Percentiles rank a stretch among this genome's conserved stretches.
These are phyloP conservation scores for Echinarachnius parma DNA, from an alignment of 53 echinoderm and acorn worm genomes.

Conservation along the genomic window DNA sequence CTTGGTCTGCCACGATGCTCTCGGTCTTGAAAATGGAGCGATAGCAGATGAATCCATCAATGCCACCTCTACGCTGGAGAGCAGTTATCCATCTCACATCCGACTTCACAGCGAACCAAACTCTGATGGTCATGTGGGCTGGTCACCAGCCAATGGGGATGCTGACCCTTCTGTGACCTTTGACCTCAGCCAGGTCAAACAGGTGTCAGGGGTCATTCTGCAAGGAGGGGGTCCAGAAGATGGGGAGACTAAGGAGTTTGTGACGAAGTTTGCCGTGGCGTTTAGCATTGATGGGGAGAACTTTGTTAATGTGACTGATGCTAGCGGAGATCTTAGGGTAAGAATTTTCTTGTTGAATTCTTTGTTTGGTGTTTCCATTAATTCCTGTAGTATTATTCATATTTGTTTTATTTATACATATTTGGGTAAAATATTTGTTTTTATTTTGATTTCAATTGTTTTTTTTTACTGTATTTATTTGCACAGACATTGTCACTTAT, in stretches of 20 bases:
- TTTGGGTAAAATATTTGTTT: no score
- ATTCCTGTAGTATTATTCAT: no score
- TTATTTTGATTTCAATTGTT: no score
- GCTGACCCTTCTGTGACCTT: slow-evolving; percentile 55
- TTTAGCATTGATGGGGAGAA: slow-evolving; percentile 54
- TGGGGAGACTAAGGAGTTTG: no score
- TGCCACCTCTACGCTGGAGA: slow-evolving; percentile 39
- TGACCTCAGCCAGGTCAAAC: slow-evolving; percentile 53
- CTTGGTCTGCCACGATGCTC: slow-evolving; percentile 47
- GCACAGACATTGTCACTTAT: no score
- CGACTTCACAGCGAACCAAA: slow-evolving; percentile 57
- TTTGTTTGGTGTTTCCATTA: no score
- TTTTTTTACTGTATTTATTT: no score
- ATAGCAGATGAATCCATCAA: slow-evolving; percentile 37
- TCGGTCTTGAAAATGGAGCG: slow-evolving; percentile 43
- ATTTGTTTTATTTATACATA: no score
- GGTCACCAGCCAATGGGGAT: slow-evolving; percentile 59
- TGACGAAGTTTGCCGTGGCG: slow-evolving; percentile 55
- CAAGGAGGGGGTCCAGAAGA: slow-evolving; percentile 67
- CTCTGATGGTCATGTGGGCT: slow-evolving; percentile 41
- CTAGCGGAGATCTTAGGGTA: slow-evolving; percentile 14
- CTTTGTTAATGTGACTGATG: slow-evolving; percentile 48
- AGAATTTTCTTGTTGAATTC: neutral
- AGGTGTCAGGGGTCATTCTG: slow-evolving; percentile 63
- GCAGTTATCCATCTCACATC: slow-evolving; percentile 31